Percentiles rank a stretch among this genome's conserved stretches.
Conservation (phyloP, 2,113 vertebrate genomes). For the Rissa tridactyla region DNA sequence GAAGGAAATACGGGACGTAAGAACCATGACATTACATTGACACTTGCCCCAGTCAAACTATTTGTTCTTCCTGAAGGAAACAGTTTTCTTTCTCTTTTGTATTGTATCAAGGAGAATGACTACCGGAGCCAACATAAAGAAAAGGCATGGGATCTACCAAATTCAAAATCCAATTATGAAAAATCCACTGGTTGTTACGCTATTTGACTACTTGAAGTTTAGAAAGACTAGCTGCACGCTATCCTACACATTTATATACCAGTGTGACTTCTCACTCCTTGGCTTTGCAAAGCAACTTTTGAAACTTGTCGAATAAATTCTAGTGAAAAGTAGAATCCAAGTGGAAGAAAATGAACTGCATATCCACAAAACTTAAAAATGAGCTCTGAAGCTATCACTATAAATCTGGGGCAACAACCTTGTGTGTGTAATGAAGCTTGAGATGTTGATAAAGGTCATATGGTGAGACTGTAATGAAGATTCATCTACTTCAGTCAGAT, state of each 20-base stretch:
- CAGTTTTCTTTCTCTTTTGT: neutral
- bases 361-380: neutral
- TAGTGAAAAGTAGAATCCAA: neutral
- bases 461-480: constrained; percentile 28
- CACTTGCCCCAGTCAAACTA: neutral
- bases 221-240: neutral
- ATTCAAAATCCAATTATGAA: neutral
- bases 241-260: neutral
- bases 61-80: neutral
- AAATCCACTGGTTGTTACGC: neutral
- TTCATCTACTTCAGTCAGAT: constrained; percentile 28
- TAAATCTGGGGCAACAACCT: constrained; percentile 1
- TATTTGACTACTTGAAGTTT: neutral
- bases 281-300: neutral
- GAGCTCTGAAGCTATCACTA: neutral
- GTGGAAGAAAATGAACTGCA: neutral
- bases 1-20: neutral
- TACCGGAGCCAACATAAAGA: neutral
- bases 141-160: neutral
- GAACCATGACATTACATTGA: neutral
- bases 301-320: neutral
- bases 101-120: neutral
- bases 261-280: neutral
- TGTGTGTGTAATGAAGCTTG: constrained; percentile 45
- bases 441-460: constrained; percentile 55